Conservation (phyloP, 2,113 vertebrate genomes). For the Pycnonotus jocosus region DNA sequence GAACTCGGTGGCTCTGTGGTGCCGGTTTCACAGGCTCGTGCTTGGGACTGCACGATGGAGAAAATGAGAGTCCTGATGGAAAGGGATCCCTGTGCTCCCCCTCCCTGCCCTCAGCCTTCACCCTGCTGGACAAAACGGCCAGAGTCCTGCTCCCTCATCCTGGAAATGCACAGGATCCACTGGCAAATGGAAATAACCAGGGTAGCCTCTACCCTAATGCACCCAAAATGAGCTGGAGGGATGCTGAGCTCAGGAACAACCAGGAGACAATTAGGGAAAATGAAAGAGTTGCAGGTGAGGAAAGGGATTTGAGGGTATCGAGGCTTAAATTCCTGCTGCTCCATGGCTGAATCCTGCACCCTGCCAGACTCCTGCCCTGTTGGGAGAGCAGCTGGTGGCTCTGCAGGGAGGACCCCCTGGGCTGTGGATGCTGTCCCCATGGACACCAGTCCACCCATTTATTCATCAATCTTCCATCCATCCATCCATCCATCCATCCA, state of each 20-base stretch:
- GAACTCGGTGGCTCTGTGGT: background rate
- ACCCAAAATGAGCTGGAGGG: background rate
- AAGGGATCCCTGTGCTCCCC: background rate
- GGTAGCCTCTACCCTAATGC: background rate
- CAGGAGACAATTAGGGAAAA: background rate
- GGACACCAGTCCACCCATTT: no score
- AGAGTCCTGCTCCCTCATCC: background rate
- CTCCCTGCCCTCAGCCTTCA: background rate
- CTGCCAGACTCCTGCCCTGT: accelerated
- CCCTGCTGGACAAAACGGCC: background rate
- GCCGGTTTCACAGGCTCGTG: background rate
- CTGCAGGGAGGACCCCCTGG: background rate
- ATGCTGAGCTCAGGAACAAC: background rate
- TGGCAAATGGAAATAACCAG: background rate
- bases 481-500: no score
- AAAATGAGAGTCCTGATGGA: background rate
- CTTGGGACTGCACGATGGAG: accelerated
- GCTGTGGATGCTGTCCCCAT: background rate
- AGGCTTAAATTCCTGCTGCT: background rate
- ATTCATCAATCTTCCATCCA: no score
- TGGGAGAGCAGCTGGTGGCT: background rate
- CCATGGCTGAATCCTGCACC: accelerated
- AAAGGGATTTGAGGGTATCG: background rate
- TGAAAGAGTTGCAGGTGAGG: background rate
- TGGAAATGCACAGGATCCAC: background rate